Evolutionary conservation across 2,888 invertebrate species (phyloP).

Genomic region (Sthenelais limicola): DNA sequence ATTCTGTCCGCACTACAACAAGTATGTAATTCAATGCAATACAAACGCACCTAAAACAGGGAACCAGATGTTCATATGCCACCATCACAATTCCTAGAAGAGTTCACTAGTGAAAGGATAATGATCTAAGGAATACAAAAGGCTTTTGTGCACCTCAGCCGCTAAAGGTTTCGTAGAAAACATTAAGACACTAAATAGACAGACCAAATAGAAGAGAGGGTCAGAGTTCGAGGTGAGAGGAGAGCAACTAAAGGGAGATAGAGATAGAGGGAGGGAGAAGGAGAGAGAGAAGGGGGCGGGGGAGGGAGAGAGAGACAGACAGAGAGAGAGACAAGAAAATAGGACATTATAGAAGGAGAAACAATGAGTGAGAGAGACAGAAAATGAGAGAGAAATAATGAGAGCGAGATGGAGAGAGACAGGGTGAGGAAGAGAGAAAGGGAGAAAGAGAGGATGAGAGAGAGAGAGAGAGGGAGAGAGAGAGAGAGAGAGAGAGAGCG

Average conservation of each 20-base stretch:
- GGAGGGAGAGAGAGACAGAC: neutral
- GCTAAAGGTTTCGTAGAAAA: no score
- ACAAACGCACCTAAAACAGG: no score
- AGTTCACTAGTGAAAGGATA: no score
- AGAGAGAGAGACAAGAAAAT: neutral
- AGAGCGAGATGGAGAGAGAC: conserved; percentile 1
- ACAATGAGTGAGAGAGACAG: neutral
- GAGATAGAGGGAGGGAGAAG: conserved; percentile 11
- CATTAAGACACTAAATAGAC: no score
- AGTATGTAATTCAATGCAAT: no score
- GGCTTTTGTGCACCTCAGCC: no score
- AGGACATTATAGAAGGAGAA: neutral
- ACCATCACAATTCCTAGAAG: no score
- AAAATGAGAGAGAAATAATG: neutral
- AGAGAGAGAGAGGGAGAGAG: neutral
- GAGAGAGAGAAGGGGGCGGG: conserved; percentile 5
- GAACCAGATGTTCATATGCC: no score
- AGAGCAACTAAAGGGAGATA: conserved; percentile 22
- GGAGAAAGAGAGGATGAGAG: neutral
- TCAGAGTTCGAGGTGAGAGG: neutral
- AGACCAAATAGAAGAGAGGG: no score
- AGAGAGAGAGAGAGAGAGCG: conserved; percentile 3
- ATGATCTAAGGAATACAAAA: no score
- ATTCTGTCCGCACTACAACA: no score
- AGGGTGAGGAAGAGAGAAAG: neutral